Base-by-base conservation (phyloP, 2,888 invertebrate genomes). In the Autographa gamma region DNA sequence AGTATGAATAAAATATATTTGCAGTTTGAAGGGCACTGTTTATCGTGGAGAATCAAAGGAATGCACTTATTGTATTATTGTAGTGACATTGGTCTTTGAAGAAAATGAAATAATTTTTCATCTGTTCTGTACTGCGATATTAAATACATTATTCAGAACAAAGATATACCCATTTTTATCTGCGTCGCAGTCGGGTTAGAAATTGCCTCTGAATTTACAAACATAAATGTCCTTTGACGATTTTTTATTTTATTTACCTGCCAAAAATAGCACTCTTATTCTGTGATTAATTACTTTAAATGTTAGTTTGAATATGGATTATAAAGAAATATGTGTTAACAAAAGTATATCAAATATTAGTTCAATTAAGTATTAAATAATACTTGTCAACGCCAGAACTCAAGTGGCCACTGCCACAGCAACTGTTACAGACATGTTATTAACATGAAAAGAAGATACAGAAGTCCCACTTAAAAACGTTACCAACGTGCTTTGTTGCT, bases 1-100 rank as follows among this genome's bases (percentile, higher is more conserved):
- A 31, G 63, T 38, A 43, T 67, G 62, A 70, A 78, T 66, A 62
- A 58, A 72, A 74, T 71, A 61, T 67, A 54, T 43, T 66, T 58
- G 48, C 56, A 11, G n/a, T 69, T 71, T 59, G 14, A 6, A 43
- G 59, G 34, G 13, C 31, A 41, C 7, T 61, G 41, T 43, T 62
- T 56, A 56, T 48, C n/a, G 48, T 48, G 60, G 59, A 32, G 25
- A n/a, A 32, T 59, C 32, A 59, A 59, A 59, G 32, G 25, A 59
- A 31, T 54, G 19, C 19, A 16, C 59, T 32, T 16, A 16, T 14
- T 32, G 59, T 5, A 59, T 32, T 59, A 59, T 32, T 48, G 48
- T 48, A 1, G n/a, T 48, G 48, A 48, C n/a, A n/a, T 38, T 16
- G 16, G 48, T 16, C 6, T 16, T 48, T 48, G n/a, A n/a, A 43